phyloP scores from a whole-genome alignment of 2,888 invertebrate genomes.

The Ceriagrion tenellum region DNA sequence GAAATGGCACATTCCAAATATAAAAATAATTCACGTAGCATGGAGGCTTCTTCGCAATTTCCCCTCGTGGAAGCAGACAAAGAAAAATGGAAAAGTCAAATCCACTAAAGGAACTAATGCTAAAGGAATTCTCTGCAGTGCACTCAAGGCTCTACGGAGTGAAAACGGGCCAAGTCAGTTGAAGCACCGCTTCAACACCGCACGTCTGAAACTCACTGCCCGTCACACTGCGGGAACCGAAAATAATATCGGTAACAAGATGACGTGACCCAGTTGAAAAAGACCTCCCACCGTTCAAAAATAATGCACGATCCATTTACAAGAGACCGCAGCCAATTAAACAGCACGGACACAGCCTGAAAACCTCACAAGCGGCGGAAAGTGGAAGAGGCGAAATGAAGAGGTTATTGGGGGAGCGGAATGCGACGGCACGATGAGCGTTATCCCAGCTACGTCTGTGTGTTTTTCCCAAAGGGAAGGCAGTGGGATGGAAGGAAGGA shows the following conservation, averaged over 20 bases:
- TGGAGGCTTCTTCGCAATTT: too few species aligned
- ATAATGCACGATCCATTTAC: conserved; percentile 42
- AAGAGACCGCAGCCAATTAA: conserved; percentile 42
- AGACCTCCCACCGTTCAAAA: not conserved
- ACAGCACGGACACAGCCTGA: not conserved
- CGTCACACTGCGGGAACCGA: not conserved
- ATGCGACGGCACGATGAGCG: not conserved
- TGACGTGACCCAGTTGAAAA: not conserved
- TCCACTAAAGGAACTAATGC: too few species aligned
- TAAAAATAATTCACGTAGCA: too few species aligned
- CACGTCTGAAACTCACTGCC: not conserved
- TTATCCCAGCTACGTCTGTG: not conserved
- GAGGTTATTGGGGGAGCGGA: not conserved
- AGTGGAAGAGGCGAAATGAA: not conserved
- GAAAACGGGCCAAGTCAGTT: not conserved
- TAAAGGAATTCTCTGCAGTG: too few species aligned
- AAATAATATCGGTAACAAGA: not conserved
- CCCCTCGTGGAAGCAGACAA: too few species aligned
- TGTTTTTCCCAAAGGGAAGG: not conserved
- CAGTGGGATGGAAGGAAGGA: not conserved
- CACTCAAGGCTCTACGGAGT: not conserved
- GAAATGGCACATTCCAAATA: too few species aligned
- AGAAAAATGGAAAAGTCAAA: too few species aligned
- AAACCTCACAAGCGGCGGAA: not conserved
- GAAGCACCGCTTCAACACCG: conserved; percentile 1